These are phyloP conservation scores for Aix galericulata DNA, from an alignment of 2,113 vertebrate genomes.

Conservation along the genomic window DNA sequence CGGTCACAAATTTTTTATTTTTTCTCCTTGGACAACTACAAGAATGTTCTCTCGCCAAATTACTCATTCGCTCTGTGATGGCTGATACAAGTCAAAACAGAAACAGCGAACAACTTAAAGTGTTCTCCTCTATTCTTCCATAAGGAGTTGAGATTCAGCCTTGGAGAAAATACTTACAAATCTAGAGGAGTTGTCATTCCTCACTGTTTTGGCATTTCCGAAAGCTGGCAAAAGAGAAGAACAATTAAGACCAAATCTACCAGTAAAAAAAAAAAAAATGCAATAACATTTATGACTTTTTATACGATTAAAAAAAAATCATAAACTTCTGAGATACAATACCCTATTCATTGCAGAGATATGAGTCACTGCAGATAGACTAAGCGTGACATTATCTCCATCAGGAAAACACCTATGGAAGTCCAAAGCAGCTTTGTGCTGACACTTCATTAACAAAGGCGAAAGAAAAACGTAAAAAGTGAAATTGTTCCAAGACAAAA, in stretches of 20 bases:
- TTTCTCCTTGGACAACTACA: not conserved
- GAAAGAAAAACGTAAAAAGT: not conserved
- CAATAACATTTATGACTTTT: not conserved
- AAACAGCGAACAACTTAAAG: not conserved
- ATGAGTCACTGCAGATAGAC: not conserved
- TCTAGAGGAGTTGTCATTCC: slow-evolving; percentile 99
- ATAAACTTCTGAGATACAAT: not conserved
- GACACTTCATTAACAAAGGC: not conserved
- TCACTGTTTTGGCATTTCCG: slow-evolving; percentile 97
- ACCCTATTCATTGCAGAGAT: not conserved
- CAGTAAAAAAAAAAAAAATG: not conserved
- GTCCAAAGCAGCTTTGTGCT: not conserved
- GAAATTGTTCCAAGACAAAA: not conserved
- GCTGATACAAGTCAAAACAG: not conserved
- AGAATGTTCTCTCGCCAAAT: not conserved
- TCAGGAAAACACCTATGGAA: not conserved
- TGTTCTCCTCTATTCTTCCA: rapidly evolving
- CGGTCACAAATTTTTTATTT: not conserved
- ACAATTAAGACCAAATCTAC: not conserved
- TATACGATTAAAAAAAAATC: not conserved
- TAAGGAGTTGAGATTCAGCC: not conserved
- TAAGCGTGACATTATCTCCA: not conserved
- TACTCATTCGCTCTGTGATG: not conserved
- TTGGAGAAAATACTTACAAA: slow-evolving; percentile 88
- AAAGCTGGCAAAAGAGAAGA: slow-evolving; percentile 84